Base-by-base conservation (phyloP, 2,113 vertebrate genomes). In the Mobula hypostoma region DNA sequence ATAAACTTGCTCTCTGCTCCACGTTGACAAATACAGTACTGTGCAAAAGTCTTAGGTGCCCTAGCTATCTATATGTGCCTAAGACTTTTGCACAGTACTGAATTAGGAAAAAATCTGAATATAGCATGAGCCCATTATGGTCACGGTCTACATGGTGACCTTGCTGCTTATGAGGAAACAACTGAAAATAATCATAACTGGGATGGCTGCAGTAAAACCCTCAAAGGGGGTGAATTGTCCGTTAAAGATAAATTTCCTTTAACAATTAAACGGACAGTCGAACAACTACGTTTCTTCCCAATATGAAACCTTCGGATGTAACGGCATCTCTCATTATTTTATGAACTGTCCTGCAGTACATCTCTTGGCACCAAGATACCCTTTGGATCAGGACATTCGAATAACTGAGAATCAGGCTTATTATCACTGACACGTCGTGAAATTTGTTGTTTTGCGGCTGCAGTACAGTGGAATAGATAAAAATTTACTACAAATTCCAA, bases 241-340 rank as follows among this genome's bases (percentile, higher is more conserved):
- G 58, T 29, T 15, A 90, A 90, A 90, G 85, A 66, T n/a, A n/a
- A 90, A 90, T n/a, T 90, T 90, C 61, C 85, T 90, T 68, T 66
- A 90, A 90, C 61, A 90, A 90, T 90, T 90, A 68, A 66, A 66
- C 15, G 17, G 29, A 68, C 17, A 17, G 85, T 66, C 32, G 85
- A 32, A 7, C 85, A 66, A 90, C 61, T n/a, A 6, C 29, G 32
- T 32, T 12, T n/a, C 61, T 63, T n/a, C 63, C 85, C 17, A 66
- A 90, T 14, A 90, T 90, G 66, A 66, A 90, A 66, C 85, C 29
- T 90, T 2, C 85, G 66, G 61, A 66, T 90, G 85, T 90, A n/a
- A 90, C 66, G 14, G 85, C 40, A n/a, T n/a, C 85, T 68, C 58
- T 48, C 48, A 4, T 48, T 48, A 48, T 48, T 48, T 48, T 48